A percentile compares a stretch with the other conserved stretches of the same genome.
phyloP scores from a whole-genome alignment of 2,113 vertebrate species.

The Herpetotheres cachinnans region DNA sequence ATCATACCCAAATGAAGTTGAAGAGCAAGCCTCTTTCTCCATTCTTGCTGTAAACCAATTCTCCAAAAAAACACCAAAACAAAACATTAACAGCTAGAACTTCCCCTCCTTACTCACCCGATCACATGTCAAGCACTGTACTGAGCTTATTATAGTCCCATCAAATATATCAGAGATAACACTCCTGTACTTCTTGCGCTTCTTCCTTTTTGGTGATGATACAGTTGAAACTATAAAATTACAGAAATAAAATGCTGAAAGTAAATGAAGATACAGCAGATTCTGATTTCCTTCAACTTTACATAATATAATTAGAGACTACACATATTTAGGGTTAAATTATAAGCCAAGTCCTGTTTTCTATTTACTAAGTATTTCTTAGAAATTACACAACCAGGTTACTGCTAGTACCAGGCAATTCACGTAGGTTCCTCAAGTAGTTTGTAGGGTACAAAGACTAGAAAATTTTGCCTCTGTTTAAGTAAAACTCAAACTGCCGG shows the following conservation, averaged over 20 bases:
- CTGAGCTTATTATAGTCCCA: slow-evolving; percentile 95
- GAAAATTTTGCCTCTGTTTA: neutral
- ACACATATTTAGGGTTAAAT: neutral
- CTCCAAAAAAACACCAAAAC: neutral
- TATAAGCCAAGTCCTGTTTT: neutral
- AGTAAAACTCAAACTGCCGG: neutral
- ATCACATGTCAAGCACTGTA: slow-evolving; percentile 97
- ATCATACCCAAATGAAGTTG: neutral
- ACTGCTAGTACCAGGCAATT: neutral
- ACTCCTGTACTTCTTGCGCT: slow-evolving; percentile 91
- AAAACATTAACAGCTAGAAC: neutral
- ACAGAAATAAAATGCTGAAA: neutral
- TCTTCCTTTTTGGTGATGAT: slow-evolving; percentile 86
- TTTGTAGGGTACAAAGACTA: neutral
- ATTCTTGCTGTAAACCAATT: neutral
- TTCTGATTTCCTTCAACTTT: neutral
- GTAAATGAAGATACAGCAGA: neutral
- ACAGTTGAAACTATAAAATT: slow-evolving; percentile 70
- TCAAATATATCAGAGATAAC: slow-evolving; percentile 97
- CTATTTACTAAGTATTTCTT: neutral
- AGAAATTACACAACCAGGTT: neutral
- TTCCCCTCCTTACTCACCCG: slow-evolving; percentile 80
- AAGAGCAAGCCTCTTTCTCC: neutral
- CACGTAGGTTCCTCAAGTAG: neutral
- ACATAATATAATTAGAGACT: neutral